Evolutionary conservation across 2,113 vertebrate species (phyloP).

Genomic region (Lates calcarifer): DNA sequence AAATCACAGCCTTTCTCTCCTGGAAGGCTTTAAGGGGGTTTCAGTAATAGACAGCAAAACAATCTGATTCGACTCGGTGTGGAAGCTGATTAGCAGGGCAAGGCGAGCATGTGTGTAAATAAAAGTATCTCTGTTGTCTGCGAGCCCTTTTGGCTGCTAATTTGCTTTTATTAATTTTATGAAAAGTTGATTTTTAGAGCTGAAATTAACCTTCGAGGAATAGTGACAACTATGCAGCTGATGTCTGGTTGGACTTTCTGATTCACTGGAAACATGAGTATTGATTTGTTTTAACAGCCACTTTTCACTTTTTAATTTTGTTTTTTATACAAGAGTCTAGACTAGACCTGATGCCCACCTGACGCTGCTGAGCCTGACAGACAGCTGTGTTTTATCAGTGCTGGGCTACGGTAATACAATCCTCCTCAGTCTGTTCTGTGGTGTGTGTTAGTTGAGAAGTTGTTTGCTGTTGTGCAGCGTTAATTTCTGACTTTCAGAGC

Average conservation of each 20-base stretch:
- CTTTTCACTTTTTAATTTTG: not conserved
- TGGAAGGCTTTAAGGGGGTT: constrained; percentile 21
- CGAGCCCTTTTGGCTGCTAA: constrained; percentile 6
- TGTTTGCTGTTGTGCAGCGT: constrained; percentile 8
- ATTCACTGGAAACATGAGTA: too few relatives aligned
- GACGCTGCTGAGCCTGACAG: not conserved
- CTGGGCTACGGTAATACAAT: not conserved
- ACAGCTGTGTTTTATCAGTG: not conserved
- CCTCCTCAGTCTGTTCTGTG: not conserved
- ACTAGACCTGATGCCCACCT: constrained; percentile 1
- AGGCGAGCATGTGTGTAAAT: constrained; percentile 35
- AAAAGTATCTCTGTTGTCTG: constrained; percentile 9
- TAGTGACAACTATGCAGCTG: not conserved
- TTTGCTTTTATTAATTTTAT: constrained; percentile 39
- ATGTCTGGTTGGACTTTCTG: not conserved
- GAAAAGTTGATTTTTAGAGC: not conserved
- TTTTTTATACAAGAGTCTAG: not conserved
- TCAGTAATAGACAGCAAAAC: constrained; percentile 61
- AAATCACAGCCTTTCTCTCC: constrained; percentile 67
- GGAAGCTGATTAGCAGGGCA: constrained; percentile 27
- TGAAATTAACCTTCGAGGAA: not conserved
- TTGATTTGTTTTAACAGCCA: not conserved
- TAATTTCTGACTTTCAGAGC: constrained; percentile 1
- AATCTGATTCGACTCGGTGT: constrained; percentile 57
- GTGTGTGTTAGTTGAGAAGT: not conserved